A percentile compares a stretch with the other conserved stretches of the same genome.
Conservation (phyloP, 2,113 vertebrate genomes). For the Cichladusa arquata region DNA sequence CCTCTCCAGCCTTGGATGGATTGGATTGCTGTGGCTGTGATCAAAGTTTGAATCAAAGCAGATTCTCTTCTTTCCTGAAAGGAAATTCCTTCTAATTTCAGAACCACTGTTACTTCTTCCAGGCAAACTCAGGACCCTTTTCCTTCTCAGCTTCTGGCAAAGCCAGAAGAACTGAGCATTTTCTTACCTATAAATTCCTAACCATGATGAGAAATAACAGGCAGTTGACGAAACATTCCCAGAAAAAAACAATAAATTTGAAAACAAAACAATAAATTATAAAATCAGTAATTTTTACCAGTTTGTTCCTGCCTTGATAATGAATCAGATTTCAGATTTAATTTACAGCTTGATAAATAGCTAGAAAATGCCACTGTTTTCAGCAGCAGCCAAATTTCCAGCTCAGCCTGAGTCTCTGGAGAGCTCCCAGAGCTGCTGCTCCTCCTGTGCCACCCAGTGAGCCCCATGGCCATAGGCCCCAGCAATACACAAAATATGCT, state of each 20-base stretch:
- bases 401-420: too few relatives aligned
- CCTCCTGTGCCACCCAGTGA: background rate
- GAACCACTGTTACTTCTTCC: background rate
- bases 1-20: background rate
- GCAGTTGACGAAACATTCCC: background rate
- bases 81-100: background rate
- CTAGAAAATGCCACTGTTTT: background rate
- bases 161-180: background rate
- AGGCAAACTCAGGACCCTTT: background rate
- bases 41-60: background rate
- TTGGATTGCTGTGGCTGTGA: background rate
- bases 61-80: background rate
- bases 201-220: background rate
- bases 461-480: fast-evolving
- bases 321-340: background rate
- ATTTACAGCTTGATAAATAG: background rate
- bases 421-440: background rate
- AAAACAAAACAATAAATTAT: background rate
- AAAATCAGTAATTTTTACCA: background rate
- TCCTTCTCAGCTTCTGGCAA: background rate
- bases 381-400: background rate
- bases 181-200: background rate
- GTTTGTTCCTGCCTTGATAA: background rate
- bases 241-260: too few relatives aligned
- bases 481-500: background rate